Evolutionary conservation across 2,113 vertebrate genomes (phyloP), one percentile per base, ranked within the genome.

Genomic region (Gymnorhina tibicen): DNA sequence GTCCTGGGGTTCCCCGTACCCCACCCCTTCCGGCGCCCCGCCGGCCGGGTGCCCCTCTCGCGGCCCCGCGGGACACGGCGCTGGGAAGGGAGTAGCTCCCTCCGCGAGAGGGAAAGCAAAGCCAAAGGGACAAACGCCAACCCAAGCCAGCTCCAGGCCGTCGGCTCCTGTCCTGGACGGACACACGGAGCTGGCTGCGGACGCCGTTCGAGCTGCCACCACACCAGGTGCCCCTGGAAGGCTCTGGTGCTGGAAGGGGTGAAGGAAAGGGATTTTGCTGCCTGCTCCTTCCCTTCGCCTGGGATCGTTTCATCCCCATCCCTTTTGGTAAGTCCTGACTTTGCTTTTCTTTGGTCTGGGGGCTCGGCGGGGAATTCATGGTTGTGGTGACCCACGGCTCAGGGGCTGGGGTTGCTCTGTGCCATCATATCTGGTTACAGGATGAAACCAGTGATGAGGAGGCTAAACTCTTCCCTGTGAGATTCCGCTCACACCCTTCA

Each of bases 91-190:
- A 93, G 11, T 50, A 86, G 59, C 88, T 93, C 75, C 32, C 63
- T 94, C 79, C 0, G 8, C 7, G 6, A 90, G 70, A 87, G 63
- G 88, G 63, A 95, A 88, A 69, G 95, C 78, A 46, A 77, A 94
- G 95, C 85, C 85, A 77, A 58, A 83, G 55, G 91, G 91, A 95
- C 94, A 64, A 72, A 80, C 88, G 55, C 83, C 85, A 92, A 21
- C n/a, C 42, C 66, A 33, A 92, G 92, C 72, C 88, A 93, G 96
- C 76, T 42, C 72, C 7, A 13, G 56, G 85, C 91, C 9, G 72
- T 76, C 85, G 13, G 85, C 94, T 96, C 80, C 97, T 93, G 97
- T 97, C 82, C 91, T 97, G 97, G 97, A 96, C 96, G 23, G 84
- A 85, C 96, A 87, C 94, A 63, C 85, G 3, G 95, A 85, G 97